Evolutionary conservation across 2,113 vertebrate species (phyloP).

Genomic region (Paralichthys olivaceus): DNA sequence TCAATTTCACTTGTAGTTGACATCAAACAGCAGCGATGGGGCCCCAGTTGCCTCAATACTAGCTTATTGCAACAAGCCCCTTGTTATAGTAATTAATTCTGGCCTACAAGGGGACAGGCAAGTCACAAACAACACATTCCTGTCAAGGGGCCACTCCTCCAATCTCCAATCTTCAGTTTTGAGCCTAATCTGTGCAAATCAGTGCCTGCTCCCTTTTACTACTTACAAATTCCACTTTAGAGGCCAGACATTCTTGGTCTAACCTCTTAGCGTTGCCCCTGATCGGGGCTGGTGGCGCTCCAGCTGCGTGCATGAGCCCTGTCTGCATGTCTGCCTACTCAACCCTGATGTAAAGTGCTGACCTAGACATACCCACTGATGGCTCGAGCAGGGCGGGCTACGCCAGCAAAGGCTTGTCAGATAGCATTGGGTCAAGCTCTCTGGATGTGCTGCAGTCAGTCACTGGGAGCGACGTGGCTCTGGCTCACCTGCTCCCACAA

Average conservation of each 20-base stretch:
- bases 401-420: constrained; percentile 67
- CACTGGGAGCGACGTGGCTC: constrained; percentile 26
- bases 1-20: background rate
- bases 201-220: constrained; percentile 59
- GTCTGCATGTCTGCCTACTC: constrained; percentile 63
- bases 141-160: constrained; percentile 40
- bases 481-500: constrained; percentile 22
- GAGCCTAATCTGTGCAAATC: constrained; percentile 73
- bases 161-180: constrained; percentile 40
- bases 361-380: constrained; percentile 60
- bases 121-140: constrained; percentile 63
- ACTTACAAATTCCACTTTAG: constrained; percentile 60
- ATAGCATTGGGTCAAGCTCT: constrained; percentile 54
- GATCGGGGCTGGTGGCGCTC: constrained; percentile 32
- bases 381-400: constrained; percentile 27
- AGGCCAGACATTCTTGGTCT: constrained; percentile 58
- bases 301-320: constrained; percentile 44
- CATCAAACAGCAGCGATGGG: background rate
- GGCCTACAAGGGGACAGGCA: constrained; percentile 17
- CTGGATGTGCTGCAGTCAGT: constrained; percentile 42
- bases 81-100: constrained; percentile 65
- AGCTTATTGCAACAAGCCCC: constrained; percentile 30
- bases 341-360: constrained; percentile 74
- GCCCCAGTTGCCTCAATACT: background rate
- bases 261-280: constrained; percentile 53